These are phyloP conservation scores for Podarcis lilfordi DNA, from an alignment of 2,797 vertebrate species.

Conservation along the genomic window DNA sequence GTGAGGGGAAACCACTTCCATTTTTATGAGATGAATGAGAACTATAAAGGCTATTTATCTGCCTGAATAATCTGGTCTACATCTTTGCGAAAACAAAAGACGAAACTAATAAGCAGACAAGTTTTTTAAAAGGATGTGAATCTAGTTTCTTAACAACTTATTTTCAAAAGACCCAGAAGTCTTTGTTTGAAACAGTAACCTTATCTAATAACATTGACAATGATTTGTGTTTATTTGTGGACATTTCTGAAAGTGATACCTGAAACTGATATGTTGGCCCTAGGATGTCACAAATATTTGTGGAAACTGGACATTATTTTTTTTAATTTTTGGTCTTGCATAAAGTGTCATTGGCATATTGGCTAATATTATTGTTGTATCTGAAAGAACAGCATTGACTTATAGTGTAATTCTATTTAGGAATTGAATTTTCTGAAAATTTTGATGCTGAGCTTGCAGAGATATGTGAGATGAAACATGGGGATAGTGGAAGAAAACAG, in stretches of 20 bases:
- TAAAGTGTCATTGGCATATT: background rate
- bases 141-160: slow-evolving; percentile 13
- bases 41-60: slow-evolving; percentile 6
- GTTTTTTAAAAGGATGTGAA: background rate
- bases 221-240: rapidly evolving
- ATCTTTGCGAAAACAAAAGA: slow-evolving; percentile 1
- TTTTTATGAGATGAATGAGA: slow-evolving; percentile 42
- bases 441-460: too few species aligned
- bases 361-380: background rate
- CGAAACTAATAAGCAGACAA: slow-evolving; percentile 7
- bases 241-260: background rate
- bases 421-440: background rate
- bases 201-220: background rate
- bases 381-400: background rate
- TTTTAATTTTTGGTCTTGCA: background rate
- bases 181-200: background rate
- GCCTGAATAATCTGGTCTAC: background rate
- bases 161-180: slow-evolving; percentile 31
- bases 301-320: background rate
- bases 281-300: background rate
- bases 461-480: too few species aligned
- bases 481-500: too few species aligned
- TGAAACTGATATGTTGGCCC: background rate
- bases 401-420: background rate
- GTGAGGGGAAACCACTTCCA: slow-evolving; percentile 58